Evolutionary conservation across 2,888 invertebrate species (phyloP).

Genomic region (Drosophila emarginata): DNA sequence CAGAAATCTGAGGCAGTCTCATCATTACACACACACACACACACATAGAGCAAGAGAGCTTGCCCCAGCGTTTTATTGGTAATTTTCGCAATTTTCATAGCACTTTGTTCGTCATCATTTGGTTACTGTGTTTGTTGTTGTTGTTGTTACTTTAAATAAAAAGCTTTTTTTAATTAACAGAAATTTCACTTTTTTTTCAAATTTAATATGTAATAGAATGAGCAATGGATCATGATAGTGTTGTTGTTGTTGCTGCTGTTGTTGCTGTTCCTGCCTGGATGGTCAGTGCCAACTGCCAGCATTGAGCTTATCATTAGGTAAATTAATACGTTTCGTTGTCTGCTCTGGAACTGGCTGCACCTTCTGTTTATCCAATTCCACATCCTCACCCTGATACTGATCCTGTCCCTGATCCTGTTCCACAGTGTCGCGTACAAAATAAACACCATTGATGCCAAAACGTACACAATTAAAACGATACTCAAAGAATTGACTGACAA

Average conservation of each 20-base stretch:
- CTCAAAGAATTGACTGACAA: conserved; percentile 54
- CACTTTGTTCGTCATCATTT: conserved; percentile 26
- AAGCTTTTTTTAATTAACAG: conserved; percentile 62
- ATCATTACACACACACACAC: conserved; percentile 33
- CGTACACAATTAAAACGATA: conserved; percentile 60
- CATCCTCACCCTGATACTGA: neutral
- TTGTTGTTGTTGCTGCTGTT: neutral
- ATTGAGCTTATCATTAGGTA: conserved; percentile 27
- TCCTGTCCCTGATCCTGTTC: conserved; percentile 10
- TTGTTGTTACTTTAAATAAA: conserved; percentile 40
- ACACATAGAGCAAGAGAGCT: conserved; percentile 19
- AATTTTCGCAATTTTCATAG: conserved; percentile 66
- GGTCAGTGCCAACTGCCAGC: conserved; percentile 5
- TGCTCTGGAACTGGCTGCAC: neutral
- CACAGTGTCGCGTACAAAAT: conserved; percentile 14
- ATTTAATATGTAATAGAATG: conserved; percentile 45
- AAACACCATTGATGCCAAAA: conserved; percentile 51
- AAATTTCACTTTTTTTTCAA: conserved; percentile 65
- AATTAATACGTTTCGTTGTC: neutral
- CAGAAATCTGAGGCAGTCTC: conserved; percentile 47
- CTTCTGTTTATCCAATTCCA: conserved; percentile 9
- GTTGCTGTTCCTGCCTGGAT: neutral
- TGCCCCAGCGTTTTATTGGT: conserved; percentile 56
- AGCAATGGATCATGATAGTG: conserved; percentile 21
- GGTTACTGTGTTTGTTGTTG: conserved; percentile 26